These are phyloP conservation scores for Prorops nasuta DNA, from an alignment of 1,140 invertebrate species.

Conservation along the genomic window DNA sequence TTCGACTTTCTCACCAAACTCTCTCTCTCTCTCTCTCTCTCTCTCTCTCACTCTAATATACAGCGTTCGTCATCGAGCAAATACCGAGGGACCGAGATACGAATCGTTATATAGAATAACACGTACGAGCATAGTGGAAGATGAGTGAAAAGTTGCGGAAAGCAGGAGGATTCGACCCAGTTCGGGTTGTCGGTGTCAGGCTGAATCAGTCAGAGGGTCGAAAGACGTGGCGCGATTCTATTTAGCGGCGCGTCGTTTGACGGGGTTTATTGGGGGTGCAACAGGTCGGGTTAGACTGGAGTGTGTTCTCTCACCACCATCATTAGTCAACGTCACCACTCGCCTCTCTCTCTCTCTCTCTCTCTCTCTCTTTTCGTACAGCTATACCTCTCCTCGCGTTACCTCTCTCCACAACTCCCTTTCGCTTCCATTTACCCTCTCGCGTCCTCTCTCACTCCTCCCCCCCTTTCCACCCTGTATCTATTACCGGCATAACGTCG, in stretches of 20 bases:
- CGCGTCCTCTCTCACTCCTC: conserved; percentile 10
- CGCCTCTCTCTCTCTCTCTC: conserved; percentile 26
- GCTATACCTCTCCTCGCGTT: neutral
- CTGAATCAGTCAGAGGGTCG: conserved; percentile 46
- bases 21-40: too few relatives aligned
- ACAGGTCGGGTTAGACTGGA: conserved; percentile 56
- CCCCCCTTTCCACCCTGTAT: conserved; percentile 24
- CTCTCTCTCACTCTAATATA: too few relatives aligned
- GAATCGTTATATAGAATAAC: too few relatives aligned
- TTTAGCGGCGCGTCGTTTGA: conserved; percentile 55
- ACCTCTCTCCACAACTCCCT: conserved; percentile 4
- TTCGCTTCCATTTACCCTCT: conserved; percentile 18
- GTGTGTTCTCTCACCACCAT: conserved; percentile 57
- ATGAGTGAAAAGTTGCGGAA: neutral
- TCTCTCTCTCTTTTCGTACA: conserved; percentile 10
- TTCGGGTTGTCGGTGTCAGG: conserved; percentile 25
- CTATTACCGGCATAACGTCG: conserved; percentile 36
- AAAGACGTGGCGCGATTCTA: conserved; percentile 54
- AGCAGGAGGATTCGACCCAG: conserved; percentile 5
- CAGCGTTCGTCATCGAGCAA: neutral
- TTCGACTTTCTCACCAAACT: too few relatives aligned
- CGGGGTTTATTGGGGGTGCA: conserved; percentile 55
- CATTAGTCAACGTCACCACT: conserved; percentile 58
- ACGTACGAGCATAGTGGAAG: too few relatives aligned
- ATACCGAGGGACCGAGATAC: too few relatives aligned